phyloP scores from a whole-genome alignment of 2,113 vertebrate genomes.

The Gambusia holbrooki region DNA sequence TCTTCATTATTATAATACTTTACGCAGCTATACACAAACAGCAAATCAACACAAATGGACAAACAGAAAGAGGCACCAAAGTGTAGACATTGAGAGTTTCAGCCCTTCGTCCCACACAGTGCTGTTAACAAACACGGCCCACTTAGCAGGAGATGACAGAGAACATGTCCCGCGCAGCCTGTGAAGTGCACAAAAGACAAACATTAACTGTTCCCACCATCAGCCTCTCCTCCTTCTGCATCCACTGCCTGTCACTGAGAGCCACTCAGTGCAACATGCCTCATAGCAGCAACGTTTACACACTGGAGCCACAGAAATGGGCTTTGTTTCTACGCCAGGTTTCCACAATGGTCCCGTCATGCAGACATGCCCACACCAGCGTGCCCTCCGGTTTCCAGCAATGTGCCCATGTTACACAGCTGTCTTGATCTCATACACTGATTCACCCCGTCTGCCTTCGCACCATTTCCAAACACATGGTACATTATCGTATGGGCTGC shows the following conservation, averaged over 20 bases:
- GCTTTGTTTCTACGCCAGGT: constrained; percentile 64
- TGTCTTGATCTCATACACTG: constrained; percentile 28
- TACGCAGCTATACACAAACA: constrained; percentile 64
- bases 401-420: constrained; percentile 30
- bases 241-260: constrained; percentile 23
- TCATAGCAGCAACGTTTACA: constrained; percentile 45
- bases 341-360: constrained; percentile 64
- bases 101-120: constrained; percentile 34
- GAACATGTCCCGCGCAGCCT: constrained; percentile 14
- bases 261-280: constrained; percentile 52
- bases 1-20: constrained; percentile 54
- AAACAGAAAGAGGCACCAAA: constrained; percentile 6
- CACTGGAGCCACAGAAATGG: constrained; percentile 55
- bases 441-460: constrained; percentile 26
- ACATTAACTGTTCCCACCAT: constrained; percentile 32
- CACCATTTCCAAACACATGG: constrained; percentile 25
- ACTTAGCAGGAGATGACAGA: constrained; percentile 42
- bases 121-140: constrained; percentile 38
- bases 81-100: neutral
- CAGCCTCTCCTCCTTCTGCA: constrained; percentile 15
- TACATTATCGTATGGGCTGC: neutral
- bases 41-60: constrained; percentile 8
- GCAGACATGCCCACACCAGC: constrained; percentile 67
- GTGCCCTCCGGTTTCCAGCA: constrained; percentile 50
- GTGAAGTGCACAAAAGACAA: constrained; percentile 24